Conservation (phyloP, 1,140 invertebrate species). For the Drosophila setifemur region DNA sequence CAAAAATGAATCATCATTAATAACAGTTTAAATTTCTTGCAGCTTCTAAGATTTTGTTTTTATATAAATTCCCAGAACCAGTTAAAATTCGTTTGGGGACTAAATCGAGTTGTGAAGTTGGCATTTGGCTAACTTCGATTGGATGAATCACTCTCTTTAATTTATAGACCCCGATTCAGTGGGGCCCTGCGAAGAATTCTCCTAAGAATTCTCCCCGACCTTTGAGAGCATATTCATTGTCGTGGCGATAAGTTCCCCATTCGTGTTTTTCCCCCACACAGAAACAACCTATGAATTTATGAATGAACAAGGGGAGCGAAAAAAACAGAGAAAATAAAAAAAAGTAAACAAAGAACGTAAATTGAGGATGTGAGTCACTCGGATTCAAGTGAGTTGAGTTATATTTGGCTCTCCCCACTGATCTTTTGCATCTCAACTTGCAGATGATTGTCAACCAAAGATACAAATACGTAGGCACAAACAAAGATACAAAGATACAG, state of each 20-base stretch:
- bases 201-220: neutral
- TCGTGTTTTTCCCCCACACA: neutral
- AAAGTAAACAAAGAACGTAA: slow-evolving; percentile 30
- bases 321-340: slow-evolving; percentile 5
- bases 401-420: slow-evolving; percentile 33
- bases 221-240: slow-evolving; percentile 5
- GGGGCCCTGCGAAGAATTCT: slow-evolving; percentile 5
- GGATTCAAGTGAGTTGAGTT: slow-evolving; percentile 36
- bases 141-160: slow-evolving; percentile 17
- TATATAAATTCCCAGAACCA: slow-evolving; percentile 6
- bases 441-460: neutral
- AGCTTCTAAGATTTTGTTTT: neutral
- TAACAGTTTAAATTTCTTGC: too few relatives aligned
- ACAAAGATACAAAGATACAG: slow-evolving; percentile 14
- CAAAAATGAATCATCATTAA: too few relatives aligned
- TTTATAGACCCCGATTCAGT: slow-evolving; percentile 10
- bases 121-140: neutral
- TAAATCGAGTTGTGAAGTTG: neutral
- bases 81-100: neutral
- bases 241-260: slow-evolving; percentile 15
- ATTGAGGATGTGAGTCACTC: slow-evolving; percentile 54
- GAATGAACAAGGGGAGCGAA: slow-evolving; percentile 24
- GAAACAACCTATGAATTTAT: slow-evolving; percentile 12
- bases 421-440: slow-evolving; percentile 44
- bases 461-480: neutral